Evolutionary conservation across 2,888 invertebrate genomes (phyloP).

Genomic region (Escarpia spicata): DNA sequence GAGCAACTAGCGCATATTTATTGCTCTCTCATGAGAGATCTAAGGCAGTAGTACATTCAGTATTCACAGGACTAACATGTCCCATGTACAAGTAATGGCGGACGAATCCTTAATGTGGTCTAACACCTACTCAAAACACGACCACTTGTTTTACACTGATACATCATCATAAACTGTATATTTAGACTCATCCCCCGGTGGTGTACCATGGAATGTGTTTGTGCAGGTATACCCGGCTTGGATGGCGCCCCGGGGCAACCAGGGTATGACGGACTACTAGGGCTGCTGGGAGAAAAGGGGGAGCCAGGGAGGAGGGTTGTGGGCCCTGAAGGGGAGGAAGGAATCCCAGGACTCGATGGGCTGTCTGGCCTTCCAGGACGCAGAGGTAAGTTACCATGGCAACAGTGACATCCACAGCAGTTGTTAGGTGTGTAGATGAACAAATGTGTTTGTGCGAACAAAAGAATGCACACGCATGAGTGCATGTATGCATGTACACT

Average conservation of each 20-base stretch:
- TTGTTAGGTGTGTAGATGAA: neutral
- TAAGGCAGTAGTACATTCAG: too few relatives aligned
- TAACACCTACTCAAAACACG: too few relatives aligned
- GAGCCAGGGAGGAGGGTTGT: slow-evolving; percentile 14
- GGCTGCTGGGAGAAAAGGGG: slow-evolving; percentile 22
- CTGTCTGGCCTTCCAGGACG: slow-evolving; percentile 33
- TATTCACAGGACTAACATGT: too few relatives aligned
- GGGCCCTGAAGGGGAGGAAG: slow-evolving; percentile 30
- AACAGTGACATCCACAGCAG: neutral
- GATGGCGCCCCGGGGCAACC: slow-evolving; percentile 42
- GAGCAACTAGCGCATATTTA: too few relatives aligned
- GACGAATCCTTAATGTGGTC: too few relatives aligned
- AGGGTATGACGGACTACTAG: slow-evolving; percentile 31
- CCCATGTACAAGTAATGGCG: too few relatives aligned
- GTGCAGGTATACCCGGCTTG: slow-evolving; percentile 32
- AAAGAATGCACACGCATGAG: neutral
- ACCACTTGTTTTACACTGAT: too few relatives aligned
- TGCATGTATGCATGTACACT: neutral
- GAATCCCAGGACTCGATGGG: slow-evolving; percentile 29
- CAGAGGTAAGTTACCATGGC: neutral
- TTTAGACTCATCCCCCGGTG: neutral
- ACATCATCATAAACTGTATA: too few relatives aligned
- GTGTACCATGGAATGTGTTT: neutral
- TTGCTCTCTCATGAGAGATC: too few relatives aligned
- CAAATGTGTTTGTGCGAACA: neutral